Evolutionary conservation across 2,888 invertebrate species (phyloP).

Genomic region (Ferdinandea cuprea): DNA sequence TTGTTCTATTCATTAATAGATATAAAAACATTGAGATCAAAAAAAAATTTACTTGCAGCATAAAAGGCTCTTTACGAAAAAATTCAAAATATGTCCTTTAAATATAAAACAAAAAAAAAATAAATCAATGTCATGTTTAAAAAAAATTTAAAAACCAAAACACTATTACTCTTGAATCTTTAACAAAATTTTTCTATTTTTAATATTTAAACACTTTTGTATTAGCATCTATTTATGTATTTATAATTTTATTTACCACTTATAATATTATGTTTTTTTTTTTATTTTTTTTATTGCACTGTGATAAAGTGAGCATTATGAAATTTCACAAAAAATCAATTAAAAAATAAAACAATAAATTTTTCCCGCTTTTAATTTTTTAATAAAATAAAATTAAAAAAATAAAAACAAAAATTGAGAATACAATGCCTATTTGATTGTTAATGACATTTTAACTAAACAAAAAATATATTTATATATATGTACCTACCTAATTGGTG

Average conservation of each 20-base stretch:
- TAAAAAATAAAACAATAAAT: neutral
- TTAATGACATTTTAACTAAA: too few relatives aligned
- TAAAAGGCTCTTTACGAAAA: too few relatives aligned
- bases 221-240: too few relatives aligned
- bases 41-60: neutral
- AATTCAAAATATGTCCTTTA: too few relatives aligned
- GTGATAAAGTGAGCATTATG: constrained; percentile 37
- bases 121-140: neutral
- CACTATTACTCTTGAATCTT: neutral
- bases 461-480: constrained; percentile 12
- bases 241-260: too few relatives aligned
- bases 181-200: neutral
- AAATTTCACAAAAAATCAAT: neutral
- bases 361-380: too few relatives aligned
- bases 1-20: constrained; percentile 7
- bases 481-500: too few relatives aligned
- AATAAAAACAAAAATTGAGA: neutral
- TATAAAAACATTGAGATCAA: neutral
- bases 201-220: neutral
- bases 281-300: constrained; percentile 29
- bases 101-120: constrained; percentile 4
- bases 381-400: neutral
- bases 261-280: neutral
- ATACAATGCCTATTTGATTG: neutral
- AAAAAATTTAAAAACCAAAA: neutral